Percentiles rank a stretch among this genome's conserved stretches.
Conservation (phyloP, 2,113 vertebrate genomes). For the Regulus satrapa region DNA sequence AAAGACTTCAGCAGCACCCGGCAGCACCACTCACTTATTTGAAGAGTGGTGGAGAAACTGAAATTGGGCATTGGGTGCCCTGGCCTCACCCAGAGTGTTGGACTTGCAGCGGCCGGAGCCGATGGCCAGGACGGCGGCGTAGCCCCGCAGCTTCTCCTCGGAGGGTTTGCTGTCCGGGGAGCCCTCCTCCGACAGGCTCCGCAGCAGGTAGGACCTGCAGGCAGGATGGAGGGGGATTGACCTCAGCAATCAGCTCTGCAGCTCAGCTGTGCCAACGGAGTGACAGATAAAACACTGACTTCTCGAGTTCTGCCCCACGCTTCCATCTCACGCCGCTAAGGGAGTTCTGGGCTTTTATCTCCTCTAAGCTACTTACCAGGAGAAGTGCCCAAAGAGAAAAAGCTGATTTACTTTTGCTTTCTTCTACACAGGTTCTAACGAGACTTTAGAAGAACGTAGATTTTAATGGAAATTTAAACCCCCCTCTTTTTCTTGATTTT, state of each 20-base stretch:
- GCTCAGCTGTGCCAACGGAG: background rate
- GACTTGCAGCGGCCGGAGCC: slow-evolving; percentile 91
- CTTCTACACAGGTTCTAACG: background rate
- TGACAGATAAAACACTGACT: background rate
- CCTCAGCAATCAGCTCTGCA: background rate
- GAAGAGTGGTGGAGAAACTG: fast-evolving
- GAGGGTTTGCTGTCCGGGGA: slow-evolving; percentile 78
- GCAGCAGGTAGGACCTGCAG: slow-evolving; percentile 88
- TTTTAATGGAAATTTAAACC: background rate
- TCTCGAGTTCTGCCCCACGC: background rate
- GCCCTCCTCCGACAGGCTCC: slow-evolving; percentile 89
- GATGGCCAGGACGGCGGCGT: slow-evolving; percentile 90
- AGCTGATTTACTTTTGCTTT: background rate
- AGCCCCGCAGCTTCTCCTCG: slow-evolving; percentile 89
- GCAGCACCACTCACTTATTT: background rate
- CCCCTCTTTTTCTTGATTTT: background rate
- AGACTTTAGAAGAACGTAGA: background rate
- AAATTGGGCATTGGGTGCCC: fast-evolving
- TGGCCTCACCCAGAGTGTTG: slow-evolving; percentile 8
- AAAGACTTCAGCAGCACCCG: background rate
- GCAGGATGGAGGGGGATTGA: background rate
- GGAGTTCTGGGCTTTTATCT: background rate
- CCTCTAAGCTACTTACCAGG: background rate
- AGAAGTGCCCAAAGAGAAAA: background rate
- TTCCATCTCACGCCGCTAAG: background rate